phyloP scores from a whole-genome alignment of 92 coral and sea anemone genomes.

The Plumapathes pennacea region DNA sequence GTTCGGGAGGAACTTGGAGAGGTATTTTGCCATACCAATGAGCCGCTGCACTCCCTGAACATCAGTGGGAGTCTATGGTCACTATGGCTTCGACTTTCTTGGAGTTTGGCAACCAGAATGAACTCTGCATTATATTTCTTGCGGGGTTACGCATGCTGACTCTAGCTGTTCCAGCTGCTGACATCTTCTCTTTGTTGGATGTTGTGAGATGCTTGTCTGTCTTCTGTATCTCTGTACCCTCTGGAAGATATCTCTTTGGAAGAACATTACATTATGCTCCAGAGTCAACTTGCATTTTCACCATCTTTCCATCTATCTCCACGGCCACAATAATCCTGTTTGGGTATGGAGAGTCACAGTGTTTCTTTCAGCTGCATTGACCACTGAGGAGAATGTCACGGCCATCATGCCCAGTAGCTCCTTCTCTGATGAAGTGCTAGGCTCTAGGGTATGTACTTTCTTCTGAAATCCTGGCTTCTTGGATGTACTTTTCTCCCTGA shows the following conservation, averaged over 20 bases:
- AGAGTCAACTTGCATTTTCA: conserved; percentile 12
- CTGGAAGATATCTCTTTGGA: conserved; percentile 2
- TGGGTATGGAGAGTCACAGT: background rate
- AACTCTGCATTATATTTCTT: conserved; percentile 5
- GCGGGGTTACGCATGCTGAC: conserved; percentile 13
- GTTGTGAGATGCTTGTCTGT: conserved; percentile 1
- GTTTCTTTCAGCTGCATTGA: background rate
- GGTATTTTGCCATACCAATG: conserved; percentile 36
- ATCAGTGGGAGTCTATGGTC: conserved; percentile 35
- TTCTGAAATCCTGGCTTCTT: too few relatives aligned
- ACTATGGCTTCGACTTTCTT: conserved; percentile 26
- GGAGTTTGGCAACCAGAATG: conserved; percentile 11
- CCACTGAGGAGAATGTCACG: conserved; percentile 4
- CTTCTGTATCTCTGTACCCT: conserved; percentile 1
- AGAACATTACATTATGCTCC: conserved; percentile 17
- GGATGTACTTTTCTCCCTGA: conserved; percentile 1
- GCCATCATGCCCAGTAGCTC: background rate
- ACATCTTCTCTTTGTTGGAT: conserved; percentile 6
- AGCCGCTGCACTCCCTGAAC: conserved; percentile 43
- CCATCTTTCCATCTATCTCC: conserved; percentile 5
- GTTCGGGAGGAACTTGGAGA: conserved; percentile 47
- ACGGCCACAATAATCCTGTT: conserved; percentile 7
- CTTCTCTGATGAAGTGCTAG: conserved; percentile 6
- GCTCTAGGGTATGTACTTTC: conserved; percentile 1
- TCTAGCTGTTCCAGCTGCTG: conserved; percentile 5